Evolutionary conservation across 2,113 vertebrate genomes (phyloP).

Genomic region (Lampris incognitus): DNA sequence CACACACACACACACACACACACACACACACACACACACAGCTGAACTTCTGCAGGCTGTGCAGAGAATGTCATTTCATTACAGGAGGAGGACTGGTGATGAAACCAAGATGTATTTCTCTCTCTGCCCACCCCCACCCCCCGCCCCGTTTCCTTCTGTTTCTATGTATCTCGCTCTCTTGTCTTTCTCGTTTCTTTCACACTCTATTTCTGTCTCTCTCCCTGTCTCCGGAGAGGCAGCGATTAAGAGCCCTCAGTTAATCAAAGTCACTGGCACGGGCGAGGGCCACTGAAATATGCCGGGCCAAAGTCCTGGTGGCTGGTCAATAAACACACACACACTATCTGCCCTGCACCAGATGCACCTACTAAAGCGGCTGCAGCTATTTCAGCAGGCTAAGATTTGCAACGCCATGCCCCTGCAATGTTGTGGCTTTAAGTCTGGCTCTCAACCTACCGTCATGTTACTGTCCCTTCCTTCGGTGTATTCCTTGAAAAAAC

Average conservation of each 20-base stretch:
- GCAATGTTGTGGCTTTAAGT: no score
- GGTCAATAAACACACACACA: slow-evolving; percentile 35
- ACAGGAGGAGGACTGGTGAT: slow-evolving; percentile 27
- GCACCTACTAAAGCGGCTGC: slow-evolving; percentile 18
- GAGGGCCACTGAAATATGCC: slow-evolving; percentile 42
- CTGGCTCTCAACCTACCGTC: slow-evolving; percentile 8
- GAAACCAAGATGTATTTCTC: slow-evolving; percentile 34
- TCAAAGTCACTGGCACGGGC: slow-evolving; percentile 53
- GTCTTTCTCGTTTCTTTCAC: background rate
- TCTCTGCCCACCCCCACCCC: slow-evolving; percentile 17
- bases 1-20: slow-evolving; percentile 12
- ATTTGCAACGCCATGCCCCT: background rate
- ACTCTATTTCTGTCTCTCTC: slow-evolving; percentile 16
- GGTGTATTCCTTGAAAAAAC: no score
- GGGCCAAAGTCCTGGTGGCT: slow-evolving; percentile 51
- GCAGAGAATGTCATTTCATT: slow-evolving; percentile 49
- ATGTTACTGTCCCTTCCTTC: background rate
- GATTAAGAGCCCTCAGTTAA: slow-evolving; percentile 59
- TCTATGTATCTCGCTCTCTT: background rate
- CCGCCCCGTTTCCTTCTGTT: background rate
- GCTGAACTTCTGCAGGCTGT: slow-evolving; percentile 28
- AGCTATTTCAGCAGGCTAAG: background rate
- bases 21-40: slow-evolving; percentile 5
- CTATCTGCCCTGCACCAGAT: slow-evolving; percentile 34
- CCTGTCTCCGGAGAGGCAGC: slow-evolving; percentile 23